phyloP scores from a whole-genome alignment of 2,797 vertebrate genomes.

The Anabacerthia variegaticeps region DNA sequence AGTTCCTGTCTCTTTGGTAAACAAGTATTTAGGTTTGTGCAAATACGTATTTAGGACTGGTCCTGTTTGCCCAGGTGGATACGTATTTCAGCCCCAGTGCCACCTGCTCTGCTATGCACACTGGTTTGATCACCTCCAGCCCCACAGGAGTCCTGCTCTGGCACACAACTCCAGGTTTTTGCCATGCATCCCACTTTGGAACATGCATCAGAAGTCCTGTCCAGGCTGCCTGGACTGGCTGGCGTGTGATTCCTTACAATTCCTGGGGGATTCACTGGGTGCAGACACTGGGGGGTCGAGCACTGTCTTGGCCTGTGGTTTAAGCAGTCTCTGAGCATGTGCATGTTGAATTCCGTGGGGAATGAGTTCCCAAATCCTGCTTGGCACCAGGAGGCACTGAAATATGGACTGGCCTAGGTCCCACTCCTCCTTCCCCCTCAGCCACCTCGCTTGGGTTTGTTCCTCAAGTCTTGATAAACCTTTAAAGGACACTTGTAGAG shows the following conservation, averaged over 20 bases:
- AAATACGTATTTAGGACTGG: conserved; percentile 49
- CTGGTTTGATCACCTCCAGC: no score
- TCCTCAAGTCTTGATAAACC: background rate
- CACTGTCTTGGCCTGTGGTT: conserved; percentile 39
- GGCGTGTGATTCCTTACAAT: background rate
- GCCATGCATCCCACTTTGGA: conserved; percentile 32
- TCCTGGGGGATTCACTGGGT: background rate
- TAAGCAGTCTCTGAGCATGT: conserved; percentile 52
- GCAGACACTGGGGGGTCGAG: background rate
- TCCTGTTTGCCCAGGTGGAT: conserved; percentile 55
- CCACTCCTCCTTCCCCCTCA: background rate
- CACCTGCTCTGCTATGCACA: background rate
- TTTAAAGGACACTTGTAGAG: background rate
- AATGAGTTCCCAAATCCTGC: conserved; percentile 19
- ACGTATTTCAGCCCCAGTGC: conserved; percentile 26
- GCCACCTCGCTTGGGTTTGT: background rate
- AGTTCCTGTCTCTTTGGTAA: conserved; percentile 78
- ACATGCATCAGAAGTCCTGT: background rate
- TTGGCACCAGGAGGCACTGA: background rate
- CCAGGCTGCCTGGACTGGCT: conserved; percentile 8
- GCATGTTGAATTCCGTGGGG: conserved; percentile 10
- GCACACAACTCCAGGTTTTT: background rate
- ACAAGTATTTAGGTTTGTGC: conserved; percentile 71
- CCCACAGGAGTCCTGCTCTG: conserved; percentile 1
- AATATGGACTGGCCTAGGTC: background rate